These are phyloP conservation scores for Myanophis thanlyinensis DNA, from an alignment of 2,113 vertebrate genomes.

Conservation along the genomic window DNA sequence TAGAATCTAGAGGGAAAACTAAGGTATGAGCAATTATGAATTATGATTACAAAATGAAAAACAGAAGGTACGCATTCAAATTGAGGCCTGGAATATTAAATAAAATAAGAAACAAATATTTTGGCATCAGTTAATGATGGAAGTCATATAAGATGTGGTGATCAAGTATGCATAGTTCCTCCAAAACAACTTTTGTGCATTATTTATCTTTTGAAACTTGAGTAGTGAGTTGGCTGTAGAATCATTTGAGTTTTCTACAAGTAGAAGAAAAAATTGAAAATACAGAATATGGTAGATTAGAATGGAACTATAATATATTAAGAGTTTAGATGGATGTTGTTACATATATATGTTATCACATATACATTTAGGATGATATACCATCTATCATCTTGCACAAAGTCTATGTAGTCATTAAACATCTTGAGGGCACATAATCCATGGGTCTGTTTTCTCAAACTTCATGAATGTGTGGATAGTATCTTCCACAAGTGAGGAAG, in stretches of 20 bases:
- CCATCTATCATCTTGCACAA: background rate
- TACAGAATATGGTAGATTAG: background rate
- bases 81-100: background rate
- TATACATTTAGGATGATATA: background rate
- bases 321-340: background rate
- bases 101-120: background rate
- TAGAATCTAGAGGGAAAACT: background rate
- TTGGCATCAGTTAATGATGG: rapidly evolving
- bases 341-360: no score
- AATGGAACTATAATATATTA: background rate
- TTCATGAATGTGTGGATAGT: background rate
- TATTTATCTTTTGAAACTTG: background rate
- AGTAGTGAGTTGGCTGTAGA: background rate
- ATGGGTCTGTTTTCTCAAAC: background rate
- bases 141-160: background rate
- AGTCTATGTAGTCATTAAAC: background rate
- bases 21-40: background rate
- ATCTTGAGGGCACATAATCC: background rate
- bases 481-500: background rate
- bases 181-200: background rate
- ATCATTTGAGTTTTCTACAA: background rate
- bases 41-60: background rate
- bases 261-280: background rate
- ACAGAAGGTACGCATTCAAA: background rate
- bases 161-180: background rate